Conservation (phyloP, 2,888 invertebrate species). For the Bedellia somnulentella region DNA sequence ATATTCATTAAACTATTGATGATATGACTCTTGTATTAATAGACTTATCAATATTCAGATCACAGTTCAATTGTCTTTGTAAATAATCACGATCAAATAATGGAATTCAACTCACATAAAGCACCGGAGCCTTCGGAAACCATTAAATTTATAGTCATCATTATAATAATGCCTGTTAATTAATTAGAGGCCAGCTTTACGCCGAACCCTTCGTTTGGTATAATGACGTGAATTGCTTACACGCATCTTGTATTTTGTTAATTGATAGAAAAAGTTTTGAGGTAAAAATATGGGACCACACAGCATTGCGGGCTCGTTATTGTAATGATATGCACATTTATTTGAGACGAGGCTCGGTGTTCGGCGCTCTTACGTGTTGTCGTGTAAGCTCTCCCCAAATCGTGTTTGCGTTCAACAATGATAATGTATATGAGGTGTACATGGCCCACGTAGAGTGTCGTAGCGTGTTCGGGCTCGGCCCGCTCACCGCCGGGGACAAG, state of each 20-base stretch:
- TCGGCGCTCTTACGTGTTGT: not conserved
- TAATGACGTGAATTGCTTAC: constrained; percentile 39
- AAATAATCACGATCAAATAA: too few relatives aligned
- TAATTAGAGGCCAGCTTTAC: constrained; percentile 29
- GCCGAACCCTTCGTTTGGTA: constrained; percentile 33
- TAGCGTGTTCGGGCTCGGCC: too few relatives aligned
- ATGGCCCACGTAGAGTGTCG: too few relatives aligned
- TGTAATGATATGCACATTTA: constrained; percentile 58
- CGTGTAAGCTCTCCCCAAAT: constrained; percentile 13
- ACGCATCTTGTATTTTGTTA: constrained; percentile 36
- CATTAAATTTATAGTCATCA: constrained; percentile 27
- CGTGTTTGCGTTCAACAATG: constrained; percentile 32
- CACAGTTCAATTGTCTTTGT: too few relatives aligned
- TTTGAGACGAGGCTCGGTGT: constrained; percentile 30
- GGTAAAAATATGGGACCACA: constrained; percentile 31
- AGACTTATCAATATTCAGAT: constrained; percentile 20
- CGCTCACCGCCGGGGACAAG: constrained; percentile 27
- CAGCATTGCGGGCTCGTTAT: constrained; percentile 33
- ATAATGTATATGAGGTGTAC: constrained; percentile 38
- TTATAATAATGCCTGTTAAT: constrained; percentile 40
- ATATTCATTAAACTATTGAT: constrained; percentile 3
- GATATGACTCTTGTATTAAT: too few relatives aligned
- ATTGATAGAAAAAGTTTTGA: constrained; percentile 26
- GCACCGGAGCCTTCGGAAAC: constrained; percentile 10
- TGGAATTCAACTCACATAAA: too few relatives aligned